A percentile compares a stretch with the other conserved stretches of the same genome.
Conservation (phyloP, 2,888 invertebrate species). For the Torymus texanus region DNA sequence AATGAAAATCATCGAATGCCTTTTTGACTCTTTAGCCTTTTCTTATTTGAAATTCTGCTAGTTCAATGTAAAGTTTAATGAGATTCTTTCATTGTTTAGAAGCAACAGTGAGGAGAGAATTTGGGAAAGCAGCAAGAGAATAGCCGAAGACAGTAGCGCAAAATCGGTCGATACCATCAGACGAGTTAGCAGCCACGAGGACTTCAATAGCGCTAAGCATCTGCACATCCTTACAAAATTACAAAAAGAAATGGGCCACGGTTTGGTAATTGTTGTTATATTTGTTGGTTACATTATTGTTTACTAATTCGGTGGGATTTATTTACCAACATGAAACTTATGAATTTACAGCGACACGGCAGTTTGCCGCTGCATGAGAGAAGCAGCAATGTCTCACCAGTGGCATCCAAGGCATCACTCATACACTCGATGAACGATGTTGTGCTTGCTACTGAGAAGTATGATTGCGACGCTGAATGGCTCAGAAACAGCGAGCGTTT, state of each 20-base stretch:
- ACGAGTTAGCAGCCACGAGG: conserved; percentile 81
- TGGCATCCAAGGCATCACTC: conserved; percentile 67
- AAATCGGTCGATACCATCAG: conserved; percentile 69
- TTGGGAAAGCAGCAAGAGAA: conserved; percentile 65
- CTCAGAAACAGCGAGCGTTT: conserved; percentile 81
- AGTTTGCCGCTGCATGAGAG: conserved; percentile 71
- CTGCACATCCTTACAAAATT: conserved; percentile 68
- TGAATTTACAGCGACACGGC: conserved; percentile 66
- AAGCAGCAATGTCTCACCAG: conserved; percentile 72
- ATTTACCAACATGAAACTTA: background rate
- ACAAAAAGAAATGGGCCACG: conserved; percentile 73
- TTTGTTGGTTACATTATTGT: background rate
- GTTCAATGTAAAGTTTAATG: background rate
- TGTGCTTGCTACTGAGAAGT: conserved; percentile 68
- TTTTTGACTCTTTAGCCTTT: too few species aligned
- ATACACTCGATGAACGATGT: conserved; percentile 68
- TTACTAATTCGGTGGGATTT: background rate
- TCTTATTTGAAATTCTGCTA: background rate
- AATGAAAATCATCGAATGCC: too few species aligned
- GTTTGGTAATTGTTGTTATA: conserved; percentile 67
- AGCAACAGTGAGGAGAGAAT: conserved; percentile 73
- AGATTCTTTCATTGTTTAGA: conserved; percentile 56
- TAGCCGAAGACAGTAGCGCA: conserved; percentile 52
- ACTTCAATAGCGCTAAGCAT: conserved; percentile 76
- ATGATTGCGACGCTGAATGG: conserved; percentile 80